Evolutionary conservation across 2,797 vertebrate genomes (phyloP).

Genomic region (Melanotaenia boesemani): DNA sequence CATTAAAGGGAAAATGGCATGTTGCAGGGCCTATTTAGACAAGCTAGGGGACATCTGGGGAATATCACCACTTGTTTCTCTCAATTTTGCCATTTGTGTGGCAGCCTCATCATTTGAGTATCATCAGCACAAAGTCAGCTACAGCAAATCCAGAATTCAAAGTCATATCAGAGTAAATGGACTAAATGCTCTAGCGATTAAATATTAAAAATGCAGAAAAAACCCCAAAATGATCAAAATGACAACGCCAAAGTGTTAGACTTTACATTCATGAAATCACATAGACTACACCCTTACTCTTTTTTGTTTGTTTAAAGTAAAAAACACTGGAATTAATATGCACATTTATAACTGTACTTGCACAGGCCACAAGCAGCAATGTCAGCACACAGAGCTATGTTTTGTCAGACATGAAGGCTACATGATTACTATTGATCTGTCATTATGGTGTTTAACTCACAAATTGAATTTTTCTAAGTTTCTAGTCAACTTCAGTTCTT

Average conservation of each 20-base stretch:
- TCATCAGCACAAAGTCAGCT: constrained; percentile 63
- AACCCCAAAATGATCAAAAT: constrained; percentile 1
- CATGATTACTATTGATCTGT: constrained; percentile 81
- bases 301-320: constrained; percentile 7
- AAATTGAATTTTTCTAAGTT: constrained; percentile 78
- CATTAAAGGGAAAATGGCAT: constrained; percentile 35
- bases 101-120: constrained; percentile 54
- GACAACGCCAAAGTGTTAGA: not conserved
- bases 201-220: not conserved
- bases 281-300: not conserved
- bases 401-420: constrained; percentile 65
- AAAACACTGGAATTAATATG: constrained; percentile 16
- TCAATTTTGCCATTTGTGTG: constrained; percentile 31
- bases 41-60: constrained; percentile 29
- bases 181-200: not conserved
- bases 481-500: constrained; percentile 77
- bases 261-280: constrained; percentile 1
- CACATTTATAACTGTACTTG: constrained; percentile 14
- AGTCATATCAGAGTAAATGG: constrained; percentile 9
- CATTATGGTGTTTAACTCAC: constrained; percentile 75
- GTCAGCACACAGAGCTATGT: constrained; percentile 55
- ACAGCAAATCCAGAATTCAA: constrained; percentile 2
- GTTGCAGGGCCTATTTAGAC: constrained; percentile 43
- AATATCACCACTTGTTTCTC: constrained; percentile 39
- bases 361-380: constrained; percentile 21